Evolutionary conservation across 2,113 vertebrate genomes (phyloP), one percentile per base, ranked within the genome.

Genomic region (Rana temporaria): DNA sequence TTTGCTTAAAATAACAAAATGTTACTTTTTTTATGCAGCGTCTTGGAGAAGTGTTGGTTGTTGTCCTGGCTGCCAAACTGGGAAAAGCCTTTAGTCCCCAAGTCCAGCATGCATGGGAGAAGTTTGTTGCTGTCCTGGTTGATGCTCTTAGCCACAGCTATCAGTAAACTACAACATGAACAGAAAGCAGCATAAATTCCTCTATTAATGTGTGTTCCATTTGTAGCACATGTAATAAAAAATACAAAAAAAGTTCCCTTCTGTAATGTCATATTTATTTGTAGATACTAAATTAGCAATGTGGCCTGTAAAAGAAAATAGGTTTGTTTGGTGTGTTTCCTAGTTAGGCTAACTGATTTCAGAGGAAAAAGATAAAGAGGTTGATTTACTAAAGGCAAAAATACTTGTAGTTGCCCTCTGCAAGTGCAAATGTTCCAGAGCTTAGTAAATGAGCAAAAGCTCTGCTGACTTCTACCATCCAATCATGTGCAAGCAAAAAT

Each of bases 51-150:
- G 89, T 93, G 66, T 85, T 97, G 32, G 84, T 94, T 66, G 72
- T 94, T 6, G 90, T 93, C 32, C 30, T 96, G 80, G 92, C 94
- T 0, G 26, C 69, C 38, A 90, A 90, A 67, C 67, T 95, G 12
- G 82, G 88, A 12, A 19, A 18, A 7, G 81, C 85, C 0, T 96
- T 97, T 93, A 87, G 59, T 6, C 85, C 93, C 0, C 66, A 85
- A 0, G 3, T 48, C 3, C 95, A 97, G 86, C 88, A 88, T 1
- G 56, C 89, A 62, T 95, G 79, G 63, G 93, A 96, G 86, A 98
- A 96, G 90, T 95, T 97, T 90, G 83, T 94, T 72, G 9, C 88
- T 0, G 95, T 91, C 32, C 94, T 96, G 17, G 93, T 95, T 81
- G 87, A 88, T 0, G 94, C 93, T 7, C 89, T 98, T 87, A 88